Evolutionary conservation across 1,140 invertebrate genomes (phyloP), one percentile per base, ranked within the genome.

Genomic region (Meloidogyne hapla): DNA sequence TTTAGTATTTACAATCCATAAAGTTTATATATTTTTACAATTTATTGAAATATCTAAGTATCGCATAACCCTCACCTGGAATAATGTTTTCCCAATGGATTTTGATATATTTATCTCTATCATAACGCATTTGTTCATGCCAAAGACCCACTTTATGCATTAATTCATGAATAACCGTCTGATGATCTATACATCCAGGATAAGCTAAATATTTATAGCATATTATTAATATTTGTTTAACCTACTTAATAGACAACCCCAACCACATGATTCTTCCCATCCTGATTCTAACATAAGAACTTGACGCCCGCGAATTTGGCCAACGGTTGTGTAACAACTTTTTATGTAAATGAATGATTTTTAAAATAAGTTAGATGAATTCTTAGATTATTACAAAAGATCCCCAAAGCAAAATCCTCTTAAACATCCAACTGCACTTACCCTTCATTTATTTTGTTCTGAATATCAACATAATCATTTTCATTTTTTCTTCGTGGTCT

Each of bases 21-120:
- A 38, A 2, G 33, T 4, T 38, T 38, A 38, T 38, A 4, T 38
- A 38, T 38, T 4, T 38, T 38, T 38, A 38, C 33, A 38, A 38
- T 38, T 38, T 38, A 38, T 4, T 38, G 9, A 4, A 4, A 38
- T 9, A 38, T 4, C 8, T n/a, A n/a, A n/a, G n/a, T n/a, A n/a
- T n/a, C n/a, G n/a, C 33, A 33, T 8, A 33, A 33, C 33, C 8
- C 8, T 72, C 38, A 77, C 76, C 69, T 26, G 75, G 72, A 23
- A 79, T 80, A 77, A 87, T 87, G 68, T 87, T 87, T 45, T 87
- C 83, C 62, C 76, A 87, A 33, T 79, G 78, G 2, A 87, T 80
- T 69, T 84, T 84, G 67, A 85, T 85, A 64, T 79, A 86, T 21
- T 85, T 75, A 74, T 85, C 84, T 67, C 84, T 69, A 67, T 85